Conservation (phyloP, 2,113 vertebrate genomes). For the Hoplias malabaricus region DNA sequence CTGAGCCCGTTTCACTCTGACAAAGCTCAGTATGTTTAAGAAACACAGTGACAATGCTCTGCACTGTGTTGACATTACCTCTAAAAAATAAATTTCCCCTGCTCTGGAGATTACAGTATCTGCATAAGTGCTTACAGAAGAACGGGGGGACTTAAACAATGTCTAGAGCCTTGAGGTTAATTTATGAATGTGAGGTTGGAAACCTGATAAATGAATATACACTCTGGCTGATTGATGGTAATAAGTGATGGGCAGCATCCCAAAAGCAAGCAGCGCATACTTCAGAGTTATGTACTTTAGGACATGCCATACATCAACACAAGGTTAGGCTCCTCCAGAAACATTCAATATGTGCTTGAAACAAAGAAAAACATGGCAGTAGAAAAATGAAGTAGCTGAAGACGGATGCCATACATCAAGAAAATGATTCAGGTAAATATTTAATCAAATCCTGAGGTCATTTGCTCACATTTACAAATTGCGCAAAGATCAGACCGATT, state of each 20-base stretch:
- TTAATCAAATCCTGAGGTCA: neutral
- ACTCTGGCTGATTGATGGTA: neutral
- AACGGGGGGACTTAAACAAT: neutral
- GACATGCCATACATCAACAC: neutral
- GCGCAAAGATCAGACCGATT: neutral
- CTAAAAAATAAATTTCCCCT: constrained; percentile 55
- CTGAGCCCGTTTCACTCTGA: constrained; percentile 26
- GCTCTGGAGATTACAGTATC: neutral
- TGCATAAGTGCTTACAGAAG: constrained; percentile 24
- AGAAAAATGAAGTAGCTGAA: neutral
- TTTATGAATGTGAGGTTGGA: neutral
- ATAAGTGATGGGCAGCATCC: neutral
- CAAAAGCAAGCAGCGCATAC: neutral
- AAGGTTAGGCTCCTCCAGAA: neutral
- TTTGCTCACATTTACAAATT: neutral
- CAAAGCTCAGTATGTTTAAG: constrained; percentile 44
- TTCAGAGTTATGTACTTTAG: neutral
- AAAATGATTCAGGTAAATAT: neutral
- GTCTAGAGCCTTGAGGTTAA: neutral
- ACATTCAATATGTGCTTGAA: neutral
- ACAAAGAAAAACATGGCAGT: neutral
- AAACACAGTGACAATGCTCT: constrained; percentile 38
- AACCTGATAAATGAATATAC: constrained; percentile 5
- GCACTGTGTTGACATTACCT: constrained; percentile 56
- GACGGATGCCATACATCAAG: neutral